Evolutionary conservation across 2,888 invertebrate species (phyloP), one percentile per base, ranked within the genome.

Genomic region (Pristionchus maxplancki): DNA sequence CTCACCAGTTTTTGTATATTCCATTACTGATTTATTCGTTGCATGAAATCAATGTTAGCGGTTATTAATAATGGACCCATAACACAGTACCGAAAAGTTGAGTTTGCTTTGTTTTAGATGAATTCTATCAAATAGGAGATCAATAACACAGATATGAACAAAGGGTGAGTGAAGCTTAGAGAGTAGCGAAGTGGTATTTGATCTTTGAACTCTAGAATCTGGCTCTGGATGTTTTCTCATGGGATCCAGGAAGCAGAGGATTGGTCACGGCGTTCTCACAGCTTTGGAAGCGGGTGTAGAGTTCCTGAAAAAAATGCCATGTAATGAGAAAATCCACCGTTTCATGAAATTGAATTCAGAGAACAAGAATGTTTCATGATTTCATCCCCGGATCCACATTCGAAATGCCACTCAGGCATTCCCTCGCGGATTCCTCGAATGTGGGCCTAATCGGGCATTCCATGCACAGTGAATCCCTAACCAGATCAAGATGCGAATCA

Each of bases 271-370:
- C n/a, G 78, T 44, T 48, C 48, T 78, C 78, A 20, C 78, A 78
- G 11, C 44, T 44, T 28, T 78, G 44, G 28, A 48, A 78, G 28
- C 78, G 78, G 17, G 34, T 44, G 78, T 78, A 78, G 78, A 78
- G 78, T 17, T 44, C 78, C 78, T 78, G 24, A 37, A 74, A 74
- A 40, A 5, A 44, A 48, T 78, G 11, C 44, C 3, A 44, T 37
- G 1, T 13, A 3, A 20, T 37, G 13, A 71, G n/a, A n/a, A n/a
- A n/a, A n/a, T n/a, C n/a, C n/a, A n/a, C n/a, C n/a, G n/a, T n/a
- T n/a, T n/a, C n/a, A n/a, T n/a, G n/a, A n/a, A n/a, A n/a, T n/a
- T n/a, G n/a, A n/a, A n/a, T 13, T 17, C 58, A 58, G 17, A n/a
- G n/a, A 17, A 17, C n/a, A 11, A 1, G 67, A 34, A 34, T 67